Conservation (phyloP, 2,113 vertebrate species). For the Pseudopodoces humilis region DNA sequence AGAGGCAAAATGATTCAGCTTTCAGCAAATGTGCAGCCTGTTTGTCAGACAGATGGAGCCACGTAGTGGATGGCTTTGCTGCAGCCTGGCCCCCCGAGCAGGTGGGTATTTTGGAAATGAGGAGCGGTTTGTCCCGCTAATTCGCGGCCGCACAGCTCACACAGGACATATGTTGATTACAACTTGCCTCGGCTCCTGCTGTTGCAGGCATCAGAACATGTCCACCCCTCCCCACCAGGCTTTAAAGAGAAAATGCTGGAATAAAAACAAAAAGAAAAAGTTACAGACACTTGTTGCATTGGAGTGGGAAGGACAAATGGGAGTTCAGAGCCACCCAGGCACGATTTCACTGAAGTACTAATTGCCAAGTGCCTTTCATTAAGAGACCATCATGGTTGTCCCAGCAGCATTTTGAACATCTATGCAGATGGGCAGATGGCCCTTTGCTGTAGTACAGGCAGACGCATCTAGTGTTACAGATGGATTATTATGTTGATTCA, state of each 20-base stretch:
- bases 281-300: constrained; percentile 55
- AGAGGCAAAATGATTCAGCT: constrained; percentile 35
- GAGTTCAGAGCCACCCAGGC: neutral
- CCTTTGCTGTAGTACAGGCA: constrained; percentile 44
- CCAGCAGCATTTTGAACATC: constrained; percentile 42
- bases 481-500: constrained; percentile 66
- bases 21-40: constrained; percentile 29
- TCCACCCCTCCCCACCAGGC: neutral
- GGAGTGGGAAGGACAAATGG: constrained; percentile 25
- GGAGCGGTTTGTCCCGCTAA: constrained; percentile 34
- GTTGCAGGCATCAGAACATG: neutral
- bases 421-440: constrained; percentile 69
- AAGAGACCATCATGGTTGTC: neutral
- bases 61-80: constrained; percentile 24
- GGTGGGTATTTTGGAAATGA: constrained; percentile 58
- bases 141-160: neutral
- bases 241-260: neutral
- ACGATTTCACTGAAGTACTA: constrained; percentile 31
- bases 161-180: constrained; percentile 57
- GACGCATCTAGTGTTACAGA: constrained; percentile 56
- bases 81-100: constrained; percentile 50
- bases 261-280: constrained; percentile 41
- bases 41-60: constrained; percentile 57
- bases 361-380: constrained; percentile 60
- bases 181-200: constrained; percentile 31